Percentiles rank a stretch among this genome's conserved stretches.
Evolutionary conservation across 2,113 vertebrate genomes (phyloP).

Genomic region (Cynopterus brachyotis): DNA sequence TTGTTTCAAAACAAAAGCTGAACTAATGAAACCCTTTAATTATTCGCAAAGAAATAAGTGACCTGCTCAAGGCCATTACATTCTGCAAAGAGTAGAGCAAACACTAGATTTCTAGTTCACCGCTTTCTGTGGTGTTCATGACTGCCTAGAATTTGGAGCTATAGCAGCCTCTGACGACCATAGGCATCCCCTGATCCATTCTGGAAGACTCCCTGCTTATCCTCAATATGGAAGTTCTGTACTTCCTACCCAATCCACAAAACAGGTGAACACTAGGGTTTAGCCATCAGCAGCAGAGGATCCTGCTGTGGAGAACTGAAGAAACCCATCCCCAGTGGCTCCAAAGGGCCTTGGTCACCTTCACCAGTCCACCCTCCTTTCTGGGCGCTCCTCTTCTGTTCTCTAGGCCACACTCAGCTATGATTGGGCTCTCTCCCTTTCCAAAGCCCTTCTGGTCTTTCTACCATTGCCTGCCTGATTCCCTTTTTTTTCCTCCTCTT

Average conservation of each 20-base stretch:
- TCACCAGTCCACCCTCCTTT: neutral
- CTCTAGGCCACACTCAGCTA: neutral
- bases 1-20: conserved; percentile 15
- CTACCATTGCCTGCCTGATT: neutral
- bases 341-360: neutral
- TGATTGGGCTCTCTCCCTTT: neutral
- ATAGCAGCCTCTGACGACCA: neutral
- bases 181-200: neutral
- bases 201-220: neutral
- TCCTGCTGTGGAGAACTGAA: neutral
- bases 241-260: neutral
- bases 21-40: neutral
- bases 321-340: neutral
- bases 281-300: neutral
- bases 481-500: neutral
- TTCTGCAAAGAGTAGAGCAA: neutral
- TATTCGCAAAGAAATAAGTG: neutral
- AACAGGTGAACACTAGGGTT: neutral
- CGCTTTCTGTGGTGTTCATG: neutral
- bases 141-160: neutral
- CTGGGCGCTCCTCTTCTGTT: neutral
- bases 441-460: neutral
- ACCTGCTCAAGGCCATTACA: neutral
- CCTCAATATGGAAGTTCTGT: neutral
- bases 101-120: neutral